Conservation (phyloP, 2,113 vertebrate species). For the Passer montanus region DNA sequence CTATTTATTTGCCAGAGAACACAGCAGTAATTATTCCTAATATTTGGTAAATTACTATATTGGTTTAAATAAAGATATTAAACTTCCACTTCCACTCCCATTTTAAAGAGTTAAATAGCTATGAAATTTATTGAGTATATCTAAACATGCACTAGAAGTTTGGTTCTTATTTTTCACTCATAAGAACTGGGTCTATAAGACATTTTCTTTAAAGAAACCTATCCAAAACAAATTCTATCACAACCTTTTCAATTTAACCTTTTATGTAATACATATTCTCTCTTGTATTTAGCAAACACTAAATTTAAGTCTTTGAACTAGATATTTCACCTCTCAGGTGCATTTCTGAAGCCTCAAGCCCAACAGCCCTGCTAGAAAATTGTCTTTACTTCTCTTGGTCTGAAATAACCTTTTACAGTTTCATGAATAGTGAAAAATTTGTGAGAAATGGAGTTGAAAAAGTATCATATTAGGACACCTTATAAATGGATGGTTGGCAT, state of each 20-base stretch:
- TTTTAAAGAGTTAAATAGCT: background rate
- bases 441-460: background rate
- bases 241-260: background rate
- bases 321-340: background rate
- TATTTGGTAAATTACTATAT: background rate
- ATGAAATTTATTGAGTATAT: background rate
- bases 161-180: background rate
- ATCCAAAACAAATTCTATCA: background rate
- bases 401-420: background rate
- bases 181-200: background rate
- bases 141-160: background rate
- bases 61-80: background rate
- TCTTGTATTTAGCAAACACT: background rate
- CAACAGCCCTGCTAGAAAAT: background rate
- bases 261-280: background rate
- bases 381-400: background rate
- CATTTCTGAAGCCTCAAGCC: background rate
- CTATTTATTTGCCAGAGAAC: background rate
- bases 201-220: background rate
- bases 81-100: background rate
- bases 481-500: background rate
- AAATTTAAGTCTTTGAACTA: background rate
- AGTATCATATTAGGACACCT: background rate
- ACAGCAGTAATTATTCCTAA: background rate
- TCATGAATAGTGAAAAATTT: background rate